Evolutionary conservation across 2,888 invertebrate species (phyloP).

Genomic region (Synanthedon andrenaeformis): DNA sequence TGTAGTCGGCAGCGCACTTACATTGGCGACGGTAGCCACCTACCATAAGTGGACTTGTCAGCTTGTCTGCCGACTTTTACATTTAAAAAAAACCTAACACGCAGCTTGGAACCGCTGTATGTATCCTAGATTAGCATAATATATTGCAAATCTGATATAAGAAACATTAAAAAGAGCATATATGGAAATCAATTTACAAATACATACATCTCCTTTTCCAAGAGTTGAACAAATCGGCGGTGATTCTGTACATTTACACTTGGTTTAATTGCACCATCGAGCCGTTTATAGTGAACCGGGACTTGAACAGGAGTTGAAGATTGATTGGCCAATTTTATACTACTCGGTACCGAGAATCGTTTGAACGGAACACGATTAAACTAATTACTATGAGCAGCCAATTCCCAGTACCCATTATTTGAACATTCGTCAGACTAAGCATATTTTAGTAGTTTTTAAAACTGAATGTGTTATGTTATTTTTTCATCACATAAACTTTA

Average conservation of each 20-base stretch:
- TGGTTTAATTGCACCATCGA: constrained; percentile 35
- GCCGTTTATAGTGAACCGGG: constrained; percentile 29
- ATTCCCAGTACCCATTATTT: constrained; percentile 1
- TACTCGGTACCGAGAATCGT: constrained; percentile 12
- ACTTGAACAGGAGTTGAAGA: constrained; percentile 16
- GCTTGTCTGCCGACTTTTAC: too few relatives aligned
- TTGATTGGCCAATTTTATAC: constrained; percentile 57
- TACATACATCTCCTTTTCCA: background rate
- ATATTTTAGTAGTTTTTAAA: too few relatives aligned
- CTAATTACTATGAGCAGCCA: background rate
- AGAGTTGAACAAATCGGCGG: constrained; percentile 15
- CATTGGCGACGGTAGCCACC: too few relatives aligned
- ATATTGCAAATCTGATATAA: too few relatives aligned
- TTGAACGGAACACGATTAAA: constrained; percentile 3
- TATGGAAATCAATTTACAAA: background rate
- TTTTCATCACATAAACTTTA: too few relatives aligned
- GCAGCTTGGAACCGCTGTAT: too few relatives aligned
- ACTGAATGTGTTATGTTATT: too few relatives aligned
- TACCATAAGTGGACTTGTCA: too few relatives aligned
- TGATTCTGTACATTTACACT: constrained; percentile 27
- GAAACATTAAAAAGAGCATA: too few relatives aligned
- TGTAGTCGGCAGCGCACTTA: too few relatives aligned
- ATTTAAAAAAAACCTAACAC: too few relatives aligned
- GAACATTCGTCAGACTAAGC: background rate
- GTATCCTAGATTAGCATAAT: too few relatives aligned